phyloP scores from a whole-genome alignment of 2,888 invertebrate genomes.

The Tupiocoris notatus region DNA sequence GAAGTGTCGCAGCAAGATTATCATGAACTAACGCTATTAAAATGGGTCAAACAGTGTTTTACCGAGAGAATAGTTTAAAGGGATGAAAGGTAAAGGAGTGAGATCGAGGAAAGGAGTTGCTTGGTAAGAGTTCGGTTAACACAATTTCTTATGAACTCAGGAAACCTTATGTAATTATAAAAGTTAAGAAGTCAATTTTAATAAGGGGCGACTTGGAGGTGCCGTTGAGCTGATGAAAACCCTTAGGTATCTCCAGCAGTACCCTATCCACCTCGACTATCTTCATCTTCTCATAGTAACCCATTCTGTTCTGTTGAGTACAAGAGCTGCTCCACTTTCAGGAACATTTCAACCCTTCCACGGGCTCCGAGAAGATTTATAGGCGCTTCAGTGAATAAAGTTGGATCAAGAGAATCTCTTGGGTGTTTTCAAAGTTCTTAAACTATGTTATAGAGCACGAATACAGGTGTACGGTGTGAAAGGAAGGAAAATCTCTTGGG shows the following conservation, averaged over 20 bases:
- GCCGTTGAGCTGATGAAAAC: conserved; percentile 23
- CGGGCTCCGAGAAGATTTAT: conserved; percentile 2
- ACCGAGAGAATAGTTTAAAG: conserved; percentile 33
- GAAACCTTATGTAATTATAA: conserved; percentile 39
- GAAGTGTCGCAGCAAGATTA: conserved; percentile 15
- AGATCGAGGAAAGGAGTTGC: not conserved
- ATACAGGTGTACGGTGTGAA: conserved; percentile 1
- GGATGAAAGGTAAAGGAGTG: not conserved
- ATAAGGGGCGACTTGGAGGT: conserved; percentile 37
- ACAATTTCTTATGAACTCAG: conserved; percentile 31
- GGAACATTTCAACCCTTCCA: not conserved
- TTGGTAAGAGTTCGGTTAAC: conserved; percentile 26
- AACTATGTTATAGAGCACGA: conserved; percentile 10
- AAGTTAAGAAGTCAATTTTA: conserved; percentile 41
- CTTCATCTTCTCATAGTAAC: not conserved
- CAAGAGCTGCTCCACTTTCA: not conserved
- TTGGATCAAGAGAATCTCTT: conserved; percentile 6
- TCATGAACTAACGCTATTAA: conserved; percentile 34
- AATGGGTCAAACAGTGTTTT: conserved; percentile 35
- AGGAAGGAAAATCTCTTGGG: conserved; percentile 4
- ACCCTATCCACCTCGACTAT: not conserved
- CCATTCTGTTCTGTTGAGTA: not conserved
- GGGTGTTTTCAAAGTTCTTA: conserved; percentile 9
- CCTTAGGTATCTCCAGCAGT: not conserved
- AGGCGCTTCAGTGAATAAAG: conserved; percentile 8